Evolutionary conservation across 2,113 vertebrate genomes (phyloP), one percentile per base, ranked within the genome.

Genomic region (Sceloporus tristichus): DNA sequence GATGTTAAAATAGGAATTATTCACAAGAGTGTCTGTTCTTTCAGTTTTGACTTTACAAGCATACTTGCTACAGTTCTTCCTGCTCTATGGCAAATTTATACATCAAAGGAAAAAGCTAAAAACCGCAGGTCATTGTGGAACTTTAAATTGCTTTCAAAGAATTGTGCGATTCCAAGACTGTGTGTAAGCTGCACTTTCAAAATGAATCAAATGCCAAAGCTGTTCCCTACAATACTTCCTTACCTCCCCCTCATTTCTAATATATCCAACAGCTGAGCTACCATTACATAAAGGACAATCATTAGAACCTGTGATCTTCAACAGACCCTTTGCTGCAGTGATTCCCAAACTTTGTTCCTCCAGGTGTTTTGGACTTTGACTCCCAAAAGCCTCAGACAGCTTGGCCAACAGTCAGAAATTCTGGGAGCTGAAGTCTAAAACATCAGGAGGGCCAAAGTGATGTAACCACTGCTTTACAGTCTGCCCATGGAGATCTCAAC

Each of bases 101-200:
- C 0, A 0, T 48, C 87, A 71, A 74, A 87, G 9, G 6, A 82
- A 29, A 42, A 79, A 79, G 78, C 29, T 34, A 84, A 80, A 82
- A 87, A 59, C 0, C 0, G 48, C n/a, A 21, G 25, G 42, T 76
- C 79, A 78, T 85, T 1, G 0, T 14, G 29, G 1, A 80, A 62
- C 80, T 84, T 82, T 56, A 56, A 77, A 59, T 77, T 56, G 29
- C 42, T 88, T 88, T 83, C 73, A 88, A 82, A 84, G 59, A 68
- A 83, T 14, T 83, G n/a, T 53, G 59, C 78, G 73, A 38, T 83
- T 88, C n/a, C 75, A 84, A 34, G 84, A 53, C 38, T 48, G 79
- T 25, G 89, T 0, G 0, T 53, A 80, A 81, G 11, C 38, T 87
- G 78, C 65, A 70, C 0, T 23, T 3, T 48, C 9, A 0, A 0